Evolutionary conservation across 2,888 invertebrate genomes (phyloP).

Genomic region (Siphlonurus alternatus): DNA sequence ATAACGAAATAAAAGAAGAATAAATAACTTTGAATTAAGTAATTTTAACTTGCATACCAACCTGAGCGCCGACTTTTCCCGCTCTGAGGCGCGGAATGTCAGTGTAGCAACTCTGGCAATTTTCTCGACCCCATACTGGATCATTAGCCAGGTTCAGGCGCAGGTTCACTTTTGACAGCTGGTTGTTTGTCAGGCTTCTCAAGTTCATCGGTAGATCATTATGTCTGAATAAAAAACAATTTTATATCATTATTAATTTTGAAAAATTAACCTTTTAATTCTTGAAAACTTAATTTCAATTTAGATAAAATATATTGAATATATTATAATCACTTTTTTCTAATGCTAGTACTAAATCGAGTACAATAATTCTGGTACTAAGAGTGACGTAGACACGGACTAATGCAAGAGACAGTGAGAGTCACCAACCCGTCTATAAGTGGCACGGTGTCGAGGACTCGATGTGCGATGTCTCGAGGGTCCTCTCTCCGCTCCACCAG

Average conservation of each 20-base stretch:
- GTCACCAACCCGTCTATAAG: background rate
- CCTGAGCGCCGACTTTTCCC: constrained; percentile 77
- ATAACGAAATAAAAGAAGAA: constrained; percentile 9
- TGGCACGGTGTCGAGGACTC: background rate
- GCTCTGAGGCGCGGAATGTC: constrained; percentile 70
- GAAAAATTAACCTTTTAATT: no score
- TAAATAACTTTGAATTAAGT: background rate
- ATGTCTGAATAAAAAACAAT: constrained; percentile 16
- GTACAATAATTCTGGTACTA: no score
- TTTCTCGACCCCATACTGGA: constrained; percentile 18
- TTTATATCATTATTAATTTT: background rate
- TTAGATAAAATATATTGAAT: no score
- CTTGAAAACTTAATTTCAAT: no score
- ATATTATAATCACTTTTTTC: no score
- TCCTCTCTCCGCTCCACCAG: background rate
- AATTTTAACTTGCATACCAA: constrained; percentile 17
- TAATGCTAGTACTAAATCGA: no score
- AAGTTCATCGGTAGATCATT: constrained; percentile 24
- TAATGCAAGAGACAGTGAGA: no score
- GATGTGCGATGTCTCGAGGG: background rate
- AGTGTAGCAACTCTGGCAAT: constrained; percentile 39
- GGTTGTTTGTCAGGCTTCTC: constrained; percentile 20
- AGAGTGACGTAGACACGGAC: no score
- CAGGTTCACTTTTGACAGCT: constrained; percentile 20
- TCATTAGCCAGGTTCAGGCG: constrained; percentile 17